Conservation (phyloP, 2,113 vertebrate genomes). For the Lutjanus erythropterus region DNA sequence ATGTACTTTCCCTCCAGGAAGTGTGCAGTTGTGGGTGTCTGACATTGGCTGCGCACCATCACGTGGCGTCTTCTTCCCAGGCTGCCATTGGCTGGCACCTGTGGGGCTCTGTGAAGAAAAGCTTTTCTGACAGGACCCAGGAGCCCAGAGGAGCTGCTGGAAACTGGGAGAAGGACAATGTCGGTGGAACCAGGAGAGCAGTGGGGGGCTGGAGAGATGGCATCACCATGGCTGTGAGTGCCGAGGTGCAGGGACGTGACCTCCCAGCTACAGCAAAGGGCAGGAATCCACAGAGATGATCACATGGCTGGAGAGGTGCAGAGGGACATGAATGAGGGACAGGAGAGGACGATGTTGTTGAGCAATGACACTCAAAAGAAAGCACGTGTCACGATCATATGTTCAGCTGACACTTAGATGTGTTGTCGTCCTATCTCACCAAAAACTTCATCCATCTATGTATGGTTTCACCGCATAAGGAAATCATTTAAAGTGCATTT, state of each 20-base stretch:
- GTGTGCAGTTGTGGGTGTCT: slow-evolving; percentile 71
- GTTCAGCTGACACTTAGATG: slow-evolving; percentile 9
- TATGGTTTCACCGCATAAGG: background rate
- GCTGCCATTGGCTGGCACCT: slow-evolving; percentile 82
- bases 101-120: slow-evolving; percentile 84
- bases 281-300: slow-evolving; percentile 51
- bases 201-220: slow-evolving; percentile 42
- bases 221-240: slow-evolving; percentile 51
- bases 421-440: background rate
- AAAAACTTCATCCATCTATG: background rate
- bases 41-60: slow-evolving; percentile 74
- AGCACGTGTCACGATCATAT: slow-evolving; percentile 9
- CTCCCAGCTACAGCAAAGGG: slow-evolving; percentile 56
- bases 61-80: slow-evolving; percentile 67
- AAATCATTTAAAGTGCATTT: background rate
- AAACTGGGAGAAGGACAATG: slow-evolving; percentile 78
- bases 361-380: slow-evolving; percentile 31
- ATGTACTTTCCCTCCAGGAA: slow-evolving; percentile 84
- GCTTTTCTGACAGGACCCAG: slow-evolving; percentile 83
- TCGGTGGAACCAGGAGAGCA: slow-evolving; percentile 61
- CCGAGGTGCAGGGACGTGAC: slow-evolving; percentile 61
- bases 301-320: slow-evolving; percentile 39
- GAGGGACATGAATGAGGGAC: slow-evolving; percentile 29
- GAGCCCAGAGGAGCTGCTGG: slow-evolving; percentile 82
- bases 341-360: slow-evolving; percentile 15